Evolutionary conservation across 2,888 invertebrate species (phyloP).

Genomic region (Abrostola triplasia): DNA sequence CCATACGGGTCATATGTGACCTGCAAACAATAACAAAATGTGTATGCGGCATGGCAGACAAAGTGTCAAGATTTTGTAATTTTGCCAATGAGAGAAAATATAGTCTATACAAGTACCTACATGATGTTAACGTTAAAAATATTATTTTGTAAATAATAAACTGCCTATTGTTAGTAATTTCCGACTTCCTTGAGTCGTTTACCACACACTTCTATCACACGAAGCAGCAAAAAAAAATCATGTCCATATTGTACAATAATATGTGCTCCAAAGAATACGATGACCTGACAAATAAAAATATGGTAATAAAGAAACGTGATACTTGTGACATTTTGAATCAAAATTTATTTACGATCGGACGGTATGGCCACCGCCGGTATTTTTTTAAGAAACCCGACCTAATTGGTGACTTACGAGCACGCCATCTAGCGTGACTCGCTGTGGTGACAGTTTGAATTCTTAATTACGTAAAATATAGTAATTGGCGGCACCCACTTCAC

Average conservation of each 20-base stretch:
- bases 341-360: conserved; percentile 45
- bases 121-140: too few relatives aligned
- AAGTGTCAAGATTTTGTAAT: too few relatives aligned
- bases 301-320: conserved; percentile 45
- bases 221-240: conserved; percentile 22
- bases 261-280: conserved; percentile 33
- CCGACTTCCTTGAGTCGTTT: conserved; percentile 20
- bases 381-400: conserved; percentile 68
- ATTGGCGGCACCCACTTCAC: conserved; percentile 60
- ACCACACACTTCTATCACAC: conserved; percentile 10
- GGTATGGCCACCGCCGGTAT: conserved; percentile 40
- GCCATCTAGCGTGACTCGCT: conserved; percentile 72
- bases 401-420: conserved; percentile 72
- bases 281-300: conserved; percentile 43
- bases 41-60: too few relatives aligned
- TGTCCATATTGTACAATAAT: conserved; percentile 32
- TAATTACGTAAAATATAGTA: conserved; percentile 74
- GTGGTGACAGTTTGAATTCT: conserved; percentile 76
- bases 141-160: too few relatives aligned
- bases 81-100: too few relatives aligned
- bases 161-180: background rate
- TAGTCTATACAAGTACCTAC: too few relatives aligned
- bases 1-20: too few relatives aligned
- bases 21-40: too few relatives aligned
- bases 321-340: conserved; percentile 47